These are phyloP conservation scores for Bombyx mori DNA, from an alignment of 1,140 invertebrate species.

Conservation along the genomic window ASM3026992v2 NC_085120.1:13151501-13152000, in stretches of 20 bases:
- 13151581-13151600: conserved; percentile 8
- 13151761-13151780: neutral
- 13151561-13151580: neutral
- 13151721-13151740: neutral
- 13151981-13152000: too few species aligned
- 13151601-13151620: conserved; percentile 12
- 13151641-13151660: neutral
- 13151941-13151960: too few species aligned
- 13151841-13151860: too few species aligned
- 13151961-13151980: too few species aligned
- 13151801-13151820: too few species aligned
- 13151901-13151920: too few species aligned
- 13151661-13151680: neutral
- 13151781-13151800: too few species aligned
- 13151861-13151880: too few species aligned
- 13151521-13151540: neutral
- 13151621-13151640: neutral
- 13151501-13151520: conserved; percentile 2
- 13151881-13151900: too few species aligned
- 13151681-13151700: neutral
- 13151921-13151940: too few species aligned
- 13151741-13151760: neutral
- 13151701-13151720: neutral
- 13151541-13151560: conserved; percentile 7
- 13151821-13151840: too few species aligned